Evolutionary conservation across 1,140 invertebrate species (phyloP).

Genomic region (Mylabris phalerata): DNA sequence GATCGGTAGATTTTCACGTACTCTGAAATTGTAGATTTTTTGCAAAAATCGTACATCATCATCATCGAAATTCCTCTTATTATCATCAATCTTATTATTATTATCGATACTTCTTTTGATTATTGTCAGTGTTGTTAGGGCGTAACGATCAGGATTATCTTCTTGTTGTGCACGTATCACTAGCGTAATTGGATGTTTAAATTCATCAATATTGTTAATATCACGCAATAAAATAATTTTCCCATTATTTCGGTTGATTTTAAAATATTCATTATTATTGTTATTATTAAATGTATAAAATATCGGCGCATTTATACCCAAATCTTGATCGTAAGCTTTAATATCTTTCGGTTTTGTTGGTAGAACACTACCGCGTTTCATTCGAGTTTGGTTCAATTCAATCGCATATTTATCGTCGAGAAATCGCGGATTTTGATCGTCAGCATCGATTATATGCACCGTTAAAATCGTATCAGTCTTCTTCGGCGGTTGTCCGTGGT

Average conservation of each 20-base stretch:
- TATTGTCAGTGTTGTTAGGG: constrained; percentile 72
- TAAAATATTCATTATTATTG: constrained; percentile 48
- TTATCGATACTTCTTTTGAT: constrained; percentile 15
- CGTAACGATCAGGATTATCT: constrained; percentile 83
- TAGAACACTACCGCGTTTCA: constrained; percentile 52
- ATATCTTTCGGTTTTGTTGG: constrained; percentile 53
- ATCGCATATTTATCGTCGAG: constrained; percentile 68
- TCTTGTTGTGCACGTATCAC: constrained; percentile 57
- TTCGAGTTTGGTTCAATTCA: constrained; percentile 46
- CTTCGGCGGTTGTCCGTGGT: constrained; percentile 74
- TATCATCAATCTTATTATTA: background rate
- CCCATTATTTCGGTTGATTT: constrained; percentile 44
- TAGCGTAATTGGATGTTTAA: constrained; percentile 60
- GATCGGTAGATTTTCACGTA: constrained; percentile 68
- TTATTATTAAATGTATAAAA: constrained; percentile 59
- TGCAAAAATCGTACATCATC: constrained; percentile 58
- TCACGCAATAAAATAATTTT: constrained; percentile 52
- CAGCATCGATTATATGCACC: constrained; percentile 79
- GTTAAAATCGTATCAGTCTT: constrained; percentile 66
- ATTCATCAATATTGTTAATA: constrained; percentile 54
- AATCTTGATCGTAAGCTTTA: constrained; percentile 70
- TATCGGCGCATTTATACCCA: constrained; percentile 70
- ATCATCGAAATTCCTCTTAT: background rate
- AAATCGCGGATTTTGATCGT: constrained; percentile 86
- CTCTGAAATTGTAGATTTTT: constrained; percentile 60